Evolutionary conservation across 1,140 invertebrate genomes (phyloP).

Genomic region (Antheraea mylitta): DNA sequence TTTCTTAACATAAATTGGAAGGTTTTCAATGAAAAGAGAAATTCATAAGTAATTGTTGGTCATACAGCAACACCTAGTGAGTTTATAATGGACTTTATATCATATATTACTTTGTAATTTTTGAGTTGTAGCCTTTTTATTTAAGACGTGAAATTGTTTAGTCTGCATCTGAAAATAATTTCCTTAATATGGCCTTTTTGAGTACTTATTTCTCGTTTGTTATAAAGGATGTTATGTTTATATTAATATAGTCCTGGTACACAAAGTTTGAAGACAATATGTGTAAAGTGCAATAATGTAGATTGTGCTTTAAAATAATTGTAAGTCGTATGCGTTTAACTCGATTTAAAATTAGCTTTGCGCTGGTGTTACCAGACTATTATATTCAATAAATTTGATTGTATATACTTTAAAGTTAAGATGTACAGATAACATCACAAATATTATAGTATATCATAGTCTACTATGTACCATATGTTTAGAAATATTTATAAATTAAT

Average conservation of each 20-base stretch:
- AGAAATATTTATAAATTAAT: neutral
- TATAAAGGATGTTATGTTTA: constrained; percentile 11
- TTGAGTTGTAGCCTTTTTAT: neutral
- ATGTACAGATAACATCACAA: constrained; percentile 25
- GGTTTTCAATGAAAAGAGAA: too few relatives aligned
- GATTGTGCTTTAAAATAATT: constrained; percentile 59
- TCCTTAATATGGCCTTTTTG: neutral
- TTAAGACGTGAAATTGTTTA: neutral
- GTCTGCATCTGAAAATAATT: neutral
- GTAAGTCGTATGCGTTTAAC: constrained; percentile 32
- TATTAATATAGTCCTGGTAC: constrained; percentile 15
- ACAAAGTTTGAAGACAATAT: constrained; percentile 52
- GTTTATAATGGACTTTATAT: too few relatives aligned
- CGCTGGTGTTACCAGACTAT: constrained; percentile 35
- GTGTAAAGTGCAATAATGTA: constrained; percentile 63
- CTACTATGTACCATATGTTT: neutral
- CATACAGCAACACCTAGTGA: too few relatives aligned
- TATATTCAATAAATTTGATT: constrained; percentile 14
- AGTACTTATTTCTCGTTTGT: constrained; percentile 7
- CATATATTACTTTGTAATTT: neutral
- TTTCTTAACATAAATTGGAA: too few relatives aligned
- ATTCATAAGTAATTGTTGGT: too few relatives aligned
- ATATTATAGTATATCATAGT: neutral
- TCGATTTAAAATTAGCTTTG: constrained; percentile 24
- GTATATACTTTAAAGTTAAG: constrained; percentile 19